Evolutionary conservation across 2,113 vertebrate species (phyloP), one percentile per base, ranked within the genome.

Genomic region (Lasiurus cinereus): DNA sequence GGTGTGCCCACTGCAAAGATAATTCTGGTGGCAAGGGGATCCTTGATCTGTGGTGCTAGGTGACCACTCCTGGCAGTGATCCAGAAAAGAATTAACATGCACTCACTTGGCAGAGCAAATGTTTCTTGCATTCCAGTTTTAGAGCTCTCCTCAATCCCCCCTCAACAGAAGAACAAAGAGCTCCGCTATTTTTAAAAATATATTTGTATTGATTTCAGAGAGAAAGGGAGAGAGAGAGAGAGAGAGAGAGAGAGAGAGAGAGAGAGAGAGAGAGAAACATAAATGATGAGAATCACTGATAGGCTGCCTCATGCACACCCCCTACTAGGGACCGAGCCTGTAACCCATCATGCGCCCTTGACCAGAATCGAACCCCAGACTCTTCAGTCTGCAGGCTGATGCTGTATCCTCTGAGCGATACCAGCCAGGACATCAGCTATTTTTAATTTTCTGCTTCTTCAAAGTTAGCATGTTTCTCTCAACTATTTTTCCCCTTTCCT

Each of bases 391-490:
- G 22, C 56, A 59, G 21, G 56, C 22, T 59, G 22, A 59, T 24
- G 22, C 9, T 59, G 9, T 59, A 59, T 59, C 22, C 22, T 24
- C 56, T 59, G 56, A 59, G 22, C 56, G 22, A 59, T 22, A 24
- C 22, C 21, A 59, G 56, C 56, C 10, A 59, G 56, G 56, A 59
- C 22, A 24, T 76, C 36, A 69, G 66, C 43, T 94, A 72, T 92
- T 96, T 97, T 93, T 83, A 96, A 84, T 92, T 80, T 31, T 93
- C 62, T 83, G 16, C 39, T 89, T 91, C 70, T 88, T 73, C 24
- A 91, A 46, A 89, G 50, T 89, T 85, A n/a, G 31, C 80, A 90
- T 93, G 79, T 52, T 84, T 94, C 24, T 89, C 90, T 94, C 83
- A 91, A 83, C 43, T 72, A 39, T 78, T 78, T 84, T 83, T 70